phyloP scores from a whole-genome alignment of 2,113 vertebrate species.

The Lamprologus speciosus region DNA sequence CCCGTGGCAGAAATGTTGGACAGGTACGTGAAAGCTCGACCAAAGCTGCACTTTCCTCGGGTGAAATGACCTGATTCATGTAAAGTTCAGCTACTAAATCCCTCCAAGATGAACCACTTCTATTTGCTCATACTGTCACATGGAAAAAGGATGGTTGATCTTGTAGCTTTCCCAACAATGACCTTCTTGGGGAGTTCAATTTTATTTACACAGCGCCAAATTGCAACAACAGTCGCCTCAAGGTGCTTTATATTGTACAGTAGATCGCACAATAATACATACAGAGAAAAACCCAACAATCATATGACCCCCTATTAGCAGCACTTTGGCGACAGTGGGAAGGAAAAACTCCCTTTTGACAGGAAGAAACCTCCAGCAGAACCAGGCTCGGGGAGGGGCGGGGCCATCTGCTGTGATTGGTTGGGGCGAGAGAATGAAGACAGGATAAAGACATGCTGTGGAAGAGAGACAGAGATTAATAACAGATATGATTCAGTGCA shows the following conservation, averaged over 20 bases:
- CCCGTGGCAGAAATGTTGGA: background rate
- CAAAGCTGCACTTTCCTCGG: background rate
- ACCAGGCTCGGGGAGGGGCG: no score
- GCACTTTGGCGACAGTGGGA: accelerated
- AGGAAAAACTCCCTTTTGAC: background rate
- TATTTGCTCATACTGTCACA: background rate
- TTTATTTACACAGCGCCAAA: background rate
- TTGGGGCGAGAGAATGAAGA: background rate
- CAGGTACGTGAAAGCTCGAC: background rate
- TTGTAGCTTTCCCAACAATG: background rate
- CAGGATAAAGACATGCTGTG: background rate
- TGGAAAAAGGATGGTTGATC: background rate
- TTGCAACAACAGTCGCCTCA: background rate
- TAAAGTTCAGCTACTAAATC: background rate
- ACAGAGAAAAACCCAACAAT: background rate
- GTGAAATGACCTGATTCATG: background rate
- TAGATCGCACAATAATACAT: background rate
- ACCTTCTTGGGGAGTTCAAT: background rate
- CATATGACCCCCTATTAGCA: background rate
- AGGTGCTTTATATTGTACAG: accelerated
- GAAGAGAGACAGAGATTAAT: background rate
- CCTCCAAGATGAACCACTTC: background rate
- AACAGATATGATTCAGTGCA: background rate
- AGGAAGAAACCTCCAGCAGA: no score
- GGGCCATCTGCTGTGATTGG: no score